A percentile compares a stretch with the other conserved stretches of the same genome.
Evolutionary conservation across 2,113 vertebrate species (phyloP).

Genomic region (Saccopteryx leptura): DNA sequence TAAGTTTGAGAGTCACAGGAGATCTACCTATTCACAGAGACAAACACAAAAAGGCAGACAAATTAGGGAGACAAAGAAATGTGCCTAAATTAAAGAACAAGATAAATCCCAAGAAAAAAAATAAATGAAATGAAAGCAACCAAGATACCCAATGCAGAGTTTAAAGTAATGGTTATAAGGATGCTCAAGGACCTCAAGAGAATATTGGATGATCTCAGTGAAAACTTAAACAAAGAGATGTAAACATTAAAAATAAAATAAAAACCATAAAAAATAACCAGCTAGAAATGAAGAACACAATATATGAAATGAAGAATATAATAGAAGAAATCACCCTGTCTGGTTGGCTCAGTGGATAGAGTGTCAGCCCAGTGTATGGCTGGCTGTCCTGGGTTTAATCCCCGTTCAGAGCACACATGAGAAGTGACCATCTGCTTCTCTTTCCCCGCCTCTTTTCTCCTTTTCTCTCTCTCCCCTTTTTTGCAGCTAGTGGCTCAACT

Average conservation of each 20-base stretch:
- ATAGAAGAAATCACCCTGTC: neutral
- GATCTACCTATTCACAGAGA: neutral
- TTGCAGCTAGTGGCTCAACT: too few relatives aligned
- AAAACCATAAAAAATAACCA: neutral
- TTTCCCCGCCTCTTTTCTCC: too few relatives aligned
- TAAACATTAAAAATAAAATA: too few relatives aligned
- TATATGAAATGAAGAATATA: neutral
- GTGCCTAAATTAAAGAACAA: neutral
- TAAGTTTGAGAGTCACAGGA: neutral
- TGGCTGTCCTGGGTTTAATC: too few relatives aligned
- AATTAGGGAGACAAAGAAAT: neutral
- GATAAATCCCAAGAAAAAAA: neutral
- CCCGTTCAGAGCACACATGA: too few relatives aligned
- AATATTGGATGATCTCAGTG: neutral
- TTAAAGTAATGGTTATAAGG: neutral
- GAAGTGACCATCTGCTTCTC: too few relatives aligned
- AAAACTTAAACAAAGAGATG: neutral
- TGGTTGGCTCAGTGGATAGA: too few relatives aligned
- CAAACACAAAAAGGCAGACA: neutral
- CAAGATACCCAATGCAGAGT: neutral
- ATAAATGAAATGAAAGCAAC: neutral
- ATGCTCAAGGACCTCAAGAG: neutral
- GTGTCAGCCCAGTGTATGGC: too few relatives aligned
- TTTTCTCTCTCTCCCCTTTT: too few relatives aligned
- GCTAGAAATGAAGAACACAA: neutral